phyloP scores from a whole-genome alignment of 1,140 invertebrate species.

The Armadillidium nasatum region DNA sequence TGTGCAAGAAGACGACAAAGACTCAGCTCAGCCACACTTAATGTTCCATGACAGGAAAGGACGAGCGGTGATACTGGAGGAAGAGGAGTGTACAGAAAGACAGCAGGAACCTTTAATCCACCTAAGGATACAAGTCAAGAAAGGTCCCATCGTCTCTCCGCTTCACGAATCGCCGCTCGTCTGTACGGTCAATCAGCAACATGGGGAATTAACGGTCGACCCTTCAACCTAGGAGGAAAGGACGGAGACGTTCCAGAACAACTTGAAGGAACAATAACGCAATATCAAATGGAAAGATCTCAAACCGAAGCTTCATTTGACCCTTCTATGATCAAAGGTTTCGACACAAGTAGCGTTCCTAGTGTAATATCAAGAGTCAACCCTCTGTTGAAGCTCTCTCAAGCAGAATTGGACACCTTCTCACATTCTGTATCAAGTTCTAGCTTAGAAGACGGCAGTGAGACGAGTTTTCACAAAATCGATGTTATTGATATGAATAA shows the following conservation, averaged over 20 bases:
- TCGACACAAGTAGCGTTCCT: not conserved
- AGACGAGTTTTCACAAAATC: not conserved
- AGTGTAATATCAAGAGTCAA: not conserved
- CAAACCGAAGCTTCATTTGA: not conserved
- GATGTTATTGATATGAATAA: not conserved
- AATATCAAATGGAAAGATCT: not conserved
- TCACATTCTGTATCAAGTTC: not conserved
- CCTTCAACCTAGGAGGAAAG: not conserved
- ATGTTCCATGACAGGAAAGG: slow-evolving; percentile 1
- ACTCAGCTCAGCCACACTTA: not conserved
- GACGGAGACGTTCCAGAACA: not conserved
- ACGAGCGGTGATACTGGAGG: not conserved
- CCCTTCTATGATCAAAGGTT: not conserved
- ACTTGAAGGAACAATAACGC: not conserved
- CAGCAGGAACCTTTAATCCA: not conserved
- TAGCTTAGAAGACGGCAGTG: not conserved
- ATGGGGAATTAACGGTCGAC: not conserved
- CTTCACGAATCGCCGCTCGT: not conserved
- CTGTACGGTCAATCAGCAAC: not conserved
- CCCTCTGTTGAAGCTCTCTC: not conserved
- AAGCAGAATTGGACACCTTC: not conserved
- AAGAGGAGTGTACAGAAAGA: not conserved
- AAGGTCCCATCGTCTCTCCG: not conserved
- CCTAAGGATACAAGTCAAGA: not conserved
- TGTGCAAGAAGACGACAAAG: not conserved